Evolutionary conservation across 2,113 vertebrate species (phyloP).

Genomic region (Arizona elegans): DNA sequence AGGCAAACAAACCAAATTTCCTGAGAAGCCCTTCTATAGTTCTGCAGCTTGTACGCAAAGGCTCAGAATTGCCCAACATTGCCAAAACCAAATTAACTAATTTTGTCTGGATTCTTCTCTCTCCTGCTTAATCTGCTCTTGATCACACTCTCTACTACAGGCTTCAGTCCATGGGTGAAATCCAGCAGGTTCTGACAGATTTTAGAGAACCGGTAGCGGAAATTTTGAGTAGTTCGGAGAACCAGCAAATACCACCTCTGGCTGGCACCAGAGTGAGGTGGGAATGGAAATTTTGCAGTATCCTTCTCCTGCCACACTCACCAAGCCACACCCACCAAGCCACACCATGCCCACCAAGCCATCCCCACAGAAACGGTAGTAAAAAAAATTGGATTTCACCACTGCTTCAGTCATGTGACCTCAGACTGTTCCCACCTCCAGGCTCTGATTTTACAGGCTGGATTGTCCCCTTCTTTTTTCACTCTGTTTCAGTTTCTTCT

Average conservation of each 20-base stretch:
- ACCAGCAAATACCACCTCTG: no score
- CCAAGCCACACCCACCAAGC: no score
- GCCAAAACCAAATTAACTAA: neutral
- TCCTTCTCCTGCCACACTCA: no score
- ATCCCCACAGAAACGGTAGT: no score
- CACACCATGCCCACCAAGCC: no score
- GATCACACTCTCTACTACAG: neutral
- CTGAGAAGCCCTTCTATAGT: neutral
- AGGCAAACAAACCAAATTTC: neutral
- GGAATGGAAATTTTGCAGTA: no score
- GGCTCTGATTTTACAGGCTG: neutral
- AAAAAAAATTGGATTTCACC: no score
- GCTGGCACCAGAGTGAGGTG: no score
- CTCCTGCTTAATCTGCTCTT: neutral
- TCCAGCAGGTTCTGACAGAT: no score
- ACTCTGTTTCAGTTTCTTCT: neutral
- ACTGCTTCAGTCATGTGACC: neutral
- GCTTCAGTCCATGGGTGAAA: neutral
- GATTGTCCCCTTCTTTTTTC: neutral
- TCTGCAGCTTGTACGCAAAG: neutral
- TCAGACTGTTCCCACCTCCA: neutral
- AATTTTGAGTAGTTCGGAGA: no score
- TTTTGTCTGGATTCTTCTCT: neutral
- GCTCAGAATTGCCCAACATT: neutral
- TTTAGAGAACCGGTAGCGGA: no score